A percentile compares a stretch with the other conserved stretches of the same genome.
phyloP scores from a whole-genome alignment of 2,797 vertebrate species.

The Neosilurus hyrtlii region DNA sequence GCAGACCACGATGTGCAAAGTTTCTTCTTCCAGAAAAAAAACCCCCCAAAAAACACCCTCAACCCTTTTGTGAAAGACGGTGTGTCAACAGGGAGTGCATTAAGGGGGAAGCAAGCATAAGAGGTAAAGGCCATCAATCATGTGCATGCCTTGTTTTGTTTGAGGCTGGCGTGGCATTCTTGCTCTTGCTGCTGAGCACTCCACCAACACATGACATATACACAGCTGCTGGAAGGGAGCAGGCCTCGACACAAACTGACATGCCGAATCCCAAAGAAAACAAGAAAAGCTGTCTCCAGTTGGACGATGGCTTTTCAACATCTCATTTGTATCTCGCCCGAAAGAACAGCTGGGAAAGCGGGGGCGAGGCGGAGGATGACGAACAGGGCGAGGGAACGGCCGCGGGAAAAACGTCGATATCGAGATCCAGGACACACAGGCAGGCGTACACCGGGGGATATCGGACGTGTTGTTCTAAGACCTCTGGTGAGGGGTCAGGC shows the following conservation, averaged over 20 bases:
- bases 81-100: slow-evolving; percentile 9
- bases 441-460: slow-evolving; percentile 59
- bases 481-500: slow-evolving; percentile 64
- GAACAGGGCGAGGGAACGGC: slow-evolving; percentile 50
- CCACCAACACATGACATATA: slow-evolving; percentile 56
- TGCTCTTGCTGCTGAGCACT: slow-evolving; percentile 35
- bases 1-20: not conserved
- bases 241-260: slow-evolving; percentile 67
- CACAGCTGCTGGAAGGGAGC: slow-evolving; percentile 63
- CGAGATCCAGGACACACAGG: slow-evolving; percentile 5
- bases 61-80: slow-evolving; percentile 9
- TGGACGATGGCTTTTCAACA: slow-evolving; percentile 74
- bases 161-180: slow-evolving; percentile 44
- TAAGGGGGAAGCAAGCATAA: slow-evolving; percentile 33
- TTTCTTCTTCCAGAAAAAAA: too few species aligned
- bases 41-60: not conserved
- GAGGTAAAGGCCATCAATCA: slow-evolving; percentile 63
- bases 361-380: slow-evolving; percentile 48
- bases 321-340: slow-evolving; percentile 79
- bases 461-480: slow-evolving; percentile 75
- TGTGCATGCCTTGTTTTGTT: slow-evolving; percentile 40
- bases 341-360: slow-evolving; percentile 75
- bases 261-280: slow-evolving; percentile 70
- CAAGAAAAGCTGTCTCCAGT: slow-evolving; percentile 71
- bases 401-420: slow-evolving; percentile 23